Evolutionary conservation across 2,797 vertebrate species (phyloP), one percentile per base, ranked within the genome.

Genomic region (Sciaenops ocellatus): DNA sequence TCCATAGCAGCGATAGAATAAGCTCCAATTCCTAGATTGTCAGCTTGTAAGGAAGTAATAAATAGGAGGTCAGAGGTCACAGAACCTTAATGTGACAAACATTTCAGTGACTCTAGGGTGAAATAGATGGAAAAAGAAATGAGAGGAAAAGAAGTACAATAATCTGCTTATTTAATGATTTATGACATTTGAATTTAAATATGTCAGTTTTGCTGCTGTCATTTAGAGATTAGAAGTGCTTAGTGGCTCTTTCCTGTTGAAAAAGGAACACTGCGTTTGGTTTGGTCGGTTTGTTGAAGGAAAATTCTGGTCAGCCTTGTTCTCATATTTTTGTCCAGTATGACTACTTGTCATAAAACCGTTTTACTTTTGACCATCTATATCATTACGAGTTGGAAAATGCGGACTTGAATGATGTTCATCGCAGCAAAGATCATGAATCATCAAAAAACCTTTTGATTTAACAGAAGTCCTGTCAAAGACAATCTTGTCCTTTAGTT

Each of bases 41-140:
- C 20, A 20, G 64, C 41, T 57, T 57, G 61, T 5, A 24, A 30
- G 50, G 41, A 60, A 30, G 42, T 16, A n/a, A 50, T 59, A 42
- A 48, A 46, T 1, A 13, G 4, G 10, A 67, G 69, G 66, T 68
- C 56, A 64, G 56, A 60, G 69, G 69, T 78, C 38, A 68, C 6
- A 30, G 26, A 24, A 41, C 13, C 15, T 22, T 26, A 4, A 22
- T 72, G 44, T 26, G 17, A 24, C 16, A 28, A 55, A 28, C 46
- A 59, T 65, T 38, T 63, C n/a, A 63, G 28, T 42, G 63, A 46
- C 48, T 76, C 7, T 1, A 16, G 46, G 7, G 11, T 26, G 20
- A 73, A 24, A 65, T 52, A 6, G 22, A 51, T 62, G 28, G 22
- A 3, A 17, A 50, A 47, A 60, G 24, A 17, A 66, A 38, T 38